Base-by-base conservation (phyloP, 1,140 invertebrate species). In the Globodera rostochiensis region DNA sequence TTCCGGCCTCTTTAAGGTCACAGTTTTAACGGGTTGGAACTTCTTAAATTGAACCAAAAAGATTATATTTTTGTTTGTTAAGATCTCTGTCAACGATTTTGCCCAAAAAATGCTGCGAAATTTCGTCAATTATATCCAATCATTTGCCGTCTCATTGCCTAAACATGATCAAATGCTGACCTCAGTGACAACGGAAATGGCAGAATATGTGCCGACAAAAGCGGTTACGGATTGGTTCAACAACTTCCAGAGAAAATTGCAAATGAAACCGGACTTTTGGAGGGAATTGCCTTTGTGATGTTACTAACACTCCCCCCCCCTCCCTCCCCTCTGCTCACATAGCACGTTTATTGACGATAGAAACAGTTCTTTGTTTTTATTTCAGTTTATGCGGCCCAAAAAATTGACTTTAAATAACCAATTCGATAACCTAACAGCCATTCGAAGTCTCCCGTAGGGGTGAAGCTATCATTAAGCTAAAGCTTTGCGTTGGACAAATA, bases 51-150 rank as follows among this genome's bases (percentile, higher is more conserved):
- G 3, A 36, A 36, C 1, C 36, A 6, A 69, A 69, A 45, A 69
- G 67, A 25, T 47, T 8, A 7, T 36, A 21, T 76, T 45, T 46
- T 70, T 50, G 15, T 73, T 66, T 53, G 79, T 75, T 47, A 25
- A 86, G 46, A 4, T 87, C 11, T 57, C 73, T 64, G 64, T 77
- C 6, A 67, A 46, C 21, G 50, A 79, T n/a, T 85, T 85, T 66
- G 53, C 84, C n/a, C 71, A 85, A 60, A 85, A 83, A 67, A 85
- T 85, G 84, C n/a, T 85, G 15, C 36, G 81, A 21, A 86, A 85
- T 64, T 84, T 85, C 53, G 53, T 86, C 15, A 87, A 85, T n/a
- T 74, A 73, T 64, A 64, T 86, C 13, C 71, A 80, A 6, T 85
- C 84, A n/a, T 84, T 86, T 53, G 70, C 82, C 69, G 81, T 84